Evolutionary conservation across 2,797 vertebrate species (phyloP).

Genomic region (Zalophus californianus): DNA sequence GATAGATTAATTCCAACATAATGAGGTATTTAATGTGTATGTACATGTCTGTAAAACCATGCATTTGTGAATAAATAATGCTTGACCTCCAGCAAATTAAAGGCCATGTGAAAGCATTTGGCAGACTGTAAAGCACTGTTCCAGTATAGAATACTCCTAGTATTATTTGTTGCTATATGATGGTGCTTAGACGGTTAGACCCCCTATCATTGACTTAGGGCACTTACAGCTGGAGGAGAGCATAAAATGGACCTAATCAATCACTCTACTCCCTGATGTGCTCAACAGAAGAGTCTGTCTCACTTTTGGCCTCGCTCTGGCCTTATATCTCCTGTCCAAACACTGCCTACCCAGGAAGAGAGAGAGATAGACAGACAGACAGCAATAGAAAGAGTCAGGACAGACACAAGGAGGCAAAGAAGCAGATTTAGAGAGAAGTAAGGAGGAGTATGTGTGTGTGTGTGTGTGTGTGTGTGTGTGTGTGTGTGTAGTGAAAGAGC

Average conservation of each 20-base stretch:
- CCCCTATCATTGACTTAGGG: neutral
- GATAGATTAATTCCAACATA: neutral
- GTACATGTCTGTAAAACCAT: neutral
- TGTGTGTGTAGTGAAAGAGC: neutral
- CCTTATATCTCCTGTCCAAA: neutral
- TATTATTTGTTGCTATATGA: neutral
- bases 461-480: neutral
- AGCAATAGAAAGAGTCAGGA: neutral
- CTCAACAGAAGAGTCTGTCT: neutral
- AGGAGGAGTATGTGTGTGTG: neutral
- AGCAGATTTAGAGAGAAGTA: neutral
- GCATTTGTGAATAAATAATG: neutral
- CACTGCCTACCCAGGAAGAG: neutral
- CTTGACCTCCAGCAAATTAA: neutral
- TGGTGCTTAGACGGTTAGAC: neutral
- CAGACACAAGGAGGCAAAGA: neutral
- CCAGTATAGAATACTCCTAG: neutral
- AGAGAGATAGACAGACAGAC: neutral
- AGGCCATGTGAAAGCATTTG: neutral
- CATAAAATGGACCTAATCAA: neutral
- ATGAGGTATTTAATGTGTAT: neutral
- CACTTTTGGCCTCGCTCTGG: neutral
- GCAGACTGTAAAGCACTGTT: neutral
- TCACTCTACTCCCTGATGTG: neutral
- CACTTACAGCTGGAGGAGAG: neutral